Evolutionary conservation across 2,113 vertebrate genomes (phyloP).

Genomic region (Bubalus kerabau): DNA sequence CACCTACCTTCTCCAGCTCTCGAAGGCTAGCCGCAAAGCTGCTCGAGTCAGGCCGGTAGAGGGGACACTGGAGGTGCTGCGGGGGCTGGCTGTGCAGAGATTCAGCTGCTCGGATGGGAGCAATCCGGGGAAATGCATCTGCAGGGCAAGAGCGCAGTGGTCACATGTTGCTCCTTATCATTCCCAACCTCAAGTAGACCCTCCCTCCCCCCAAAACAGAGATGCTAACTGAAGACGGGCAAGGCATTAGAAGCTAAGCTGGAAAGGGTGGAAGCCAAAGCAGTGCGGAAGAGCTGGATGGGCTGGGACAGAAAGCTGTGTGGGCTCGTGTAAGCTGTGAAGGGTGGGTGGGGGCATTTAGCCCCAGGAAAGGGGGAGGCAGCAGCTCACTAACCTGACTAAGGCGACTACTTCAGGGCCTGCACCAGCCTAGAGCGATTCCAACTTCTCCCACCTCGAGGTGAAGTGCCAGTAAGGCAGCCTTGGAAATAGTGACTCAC

Average conservation of each 20-base stretch:
- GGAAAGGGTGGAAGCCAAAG: conserved; percentile 55
- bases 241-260: conserved; percentile 70
- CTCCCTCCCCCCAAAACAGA: conserved; percentile 18
- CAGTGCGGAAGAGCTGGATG: conserved; percentile 51
- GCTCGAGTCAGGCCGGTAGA: conserved; percentile 88
- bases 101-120: conserved; percentile 80
- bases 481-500: conserved; percentile 73
- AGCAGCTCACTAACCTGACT: conserved; percentile 59
- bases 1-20: conserved; percentile 92
- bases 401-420: conserved; percentile 55
- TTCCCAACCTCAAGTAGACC: not conserved
- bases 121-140: conserved; percentile 90
- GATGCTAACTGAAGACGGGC: conserved; percentile 68
- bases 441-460: conserved; percentile 74
- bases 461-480: conserved; percentile 68
- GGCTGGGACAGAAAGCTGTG: conserved; percentile 55
- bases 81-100: conserved; percentile 75
- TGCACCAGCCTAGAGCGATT: conserved; percentile 69
- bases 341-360: conserved; percentile 8
- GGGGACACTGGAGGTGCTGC: conserved; percentile 86
- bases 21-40: conserved; percentile 95
- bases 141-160: not conserved
- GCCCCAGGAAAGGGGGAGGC: conserved; percentile 14
- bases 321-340: conserved; percentile 65
- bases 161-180: not conserved